Evolutionary conservation across 2,797 vertebrate genomes (phyloP).

Genomic region (Toxotes lorentzi): DNA sequence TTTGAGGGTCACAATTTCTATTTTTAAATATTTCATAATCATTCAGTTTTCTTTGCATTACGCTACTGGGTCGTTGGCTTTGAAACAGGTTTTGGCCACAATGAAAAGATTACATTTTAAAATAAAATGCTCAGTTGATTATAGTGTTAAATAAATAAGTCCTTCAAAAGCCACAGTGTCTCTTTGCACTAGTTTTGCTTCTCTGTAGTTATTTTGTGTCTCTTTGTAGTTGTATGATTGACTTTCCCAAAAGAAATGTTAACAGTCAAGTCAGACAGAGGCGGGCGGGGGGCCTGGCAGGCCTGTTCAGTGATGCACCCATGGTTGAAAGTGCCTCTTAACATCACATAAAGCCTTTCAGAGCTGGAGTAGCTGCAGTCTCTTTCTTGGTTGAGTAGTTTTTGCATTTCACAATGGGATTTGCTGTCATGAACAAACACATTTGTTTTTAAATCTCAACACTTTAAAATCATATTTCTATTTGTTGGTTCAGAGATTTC

Average conservation of each 20-base stretch:
- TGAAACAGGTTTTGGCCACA: not conserved
- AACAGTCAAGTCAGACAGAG: not conserved
- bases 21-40: slow-evolving; percentile 24
- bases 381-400: not conserved
- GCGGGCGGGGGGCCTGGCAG: no score
- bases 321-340: not conserved
- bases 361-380: not conserved
- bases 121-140: not conserved
- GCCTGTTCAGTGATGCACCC: not conserved
- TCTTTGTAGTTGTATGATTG: no score
- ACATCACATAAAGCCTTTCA: no score
- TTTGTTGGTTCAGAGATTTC: no score
- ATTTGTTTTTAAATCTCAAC: not conserved
- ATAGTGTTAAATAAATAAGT: not conserved
- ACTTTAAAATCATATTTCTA: no score
- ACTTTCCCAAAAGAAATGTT: not conserved
- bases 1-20: slow-evolving; percentile 16
- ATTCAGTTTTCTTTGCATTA: not conserved
- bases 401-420: not conserved
- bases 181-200: not conserved
- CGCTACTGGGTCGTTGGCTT: not conserved
- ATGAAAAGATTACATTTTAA: not conserved
- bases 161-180: not conserved
- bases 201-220: not conserved
- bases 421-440: not conserved